Conservation (phyloP, 2,113 vertebrate species). For the Pangasianodon hypophthalmus region DNA sequence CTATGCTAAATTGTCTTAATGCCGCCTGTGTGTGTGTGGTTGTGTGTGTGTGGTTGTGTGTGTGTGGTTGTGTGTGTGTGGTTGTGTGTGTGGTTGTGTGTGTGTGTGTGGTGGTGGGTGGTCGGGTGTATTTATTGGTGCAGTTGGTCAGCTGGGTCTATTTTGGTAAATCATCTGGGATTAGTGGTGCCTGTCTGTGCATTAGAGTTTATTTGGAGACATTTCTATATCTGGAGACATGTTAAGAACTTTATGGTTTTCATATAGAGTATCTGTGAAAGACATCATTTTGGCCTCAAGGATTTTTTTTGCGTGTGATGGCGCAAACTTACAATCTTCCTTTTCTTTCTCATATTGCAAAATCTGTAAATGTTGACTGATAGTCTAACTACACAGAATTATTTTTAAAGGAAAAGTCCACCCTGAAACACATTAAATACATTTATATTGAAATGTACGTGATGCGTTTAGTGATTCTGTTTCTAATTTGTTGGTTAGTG, state of each 20-base stretch:
- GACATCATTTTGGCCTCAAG: not conserved
- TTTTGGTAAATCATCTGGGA: not conserved
- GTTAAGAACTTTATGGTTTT: not conserved
- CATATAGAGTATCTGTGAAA: not conserved
- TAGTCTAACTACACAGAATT: no score
- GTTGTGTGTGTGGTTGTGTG: not conserved
- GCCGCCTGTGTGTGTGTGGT: no score
- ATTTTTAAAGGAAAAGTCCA: no score
- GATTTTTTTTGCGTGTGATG: no score
- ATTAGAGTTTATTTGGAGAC: not conserved
- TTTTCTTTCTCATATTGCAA: no score
- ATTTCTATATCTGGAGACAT: not conserved
- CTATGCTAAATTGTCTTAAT: not conserved
- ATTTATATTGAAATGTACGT: no score
- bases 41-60: not conserved
- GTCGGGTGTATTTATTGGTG: not conserved
- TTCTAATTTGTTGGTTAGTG: no score
- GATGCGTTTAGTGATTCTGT: no score
- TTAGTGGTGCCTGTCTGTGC: not conserved
- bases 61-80: not conserved
- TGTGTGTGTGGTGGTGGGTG: not conserved
- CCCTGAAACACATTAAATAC: no score
- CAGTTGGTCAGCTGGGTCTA: conserved; percentile 10
- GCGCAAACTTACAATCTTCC: no score
- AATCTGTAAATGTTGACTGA: no score